Evolutionary conservation across 2,797 vertebrate genomes (phyloP).

Genomic region (Alauda arvensis): DNA sequence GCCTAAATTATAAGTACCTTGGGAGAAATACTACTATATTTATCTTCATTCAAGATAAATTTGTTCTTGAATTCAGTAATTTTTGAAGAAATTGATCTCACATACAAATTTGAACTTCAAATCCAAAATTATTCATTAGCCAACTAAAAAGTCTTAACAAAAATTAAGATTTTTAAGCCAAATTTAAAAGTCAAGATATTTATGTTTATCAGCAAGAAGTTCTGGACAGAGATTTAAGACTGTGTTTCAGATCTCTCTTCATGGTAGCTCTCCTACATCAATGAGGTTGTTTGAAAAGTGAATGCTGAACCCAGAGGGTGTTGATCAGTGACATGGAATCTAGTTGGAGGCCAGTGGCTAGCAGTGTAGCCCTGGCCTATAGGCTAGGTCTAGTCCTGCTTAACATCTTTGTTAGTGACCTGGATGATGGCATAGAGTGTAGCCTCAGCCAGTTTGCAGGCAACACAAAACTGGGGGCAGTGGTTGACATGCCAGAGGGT

Average conservation of each 20-base stretch:
- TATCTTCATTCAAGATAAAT: background rate
- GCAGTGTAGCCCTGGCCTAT: fast-evolving
- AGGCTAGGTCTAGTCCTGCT: background rate
- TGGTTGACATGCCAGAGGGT: background rate
- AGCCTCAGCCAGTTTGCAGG: background rate
- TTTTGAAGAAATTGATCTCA: background rate
- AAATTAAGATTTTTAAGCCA: background rate
- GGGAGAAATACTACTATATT: background rate
- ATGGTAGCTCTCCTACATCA: background rate
- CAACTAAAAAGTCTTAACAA: background rate
- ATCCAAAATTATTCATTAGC: background rate
- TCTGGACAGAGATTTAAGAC: background rate
- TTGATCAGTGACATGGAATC: background rate
- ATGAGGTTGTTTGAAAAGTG: background rate
- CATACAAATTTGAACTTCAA: background rate
- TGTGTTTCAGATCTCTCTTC: background rate
- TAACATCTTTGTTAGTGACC: background rate
- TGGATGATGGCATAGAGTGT: fast-evolving
- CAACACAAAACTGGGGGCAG: background rate
- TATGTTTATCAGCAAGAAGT: background rate
- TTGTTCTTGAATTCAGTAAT: background rate
- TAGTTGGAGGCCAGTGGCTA: background rate
- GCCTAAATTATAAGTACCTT: background rate
- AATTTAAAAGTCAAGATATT: background rate
- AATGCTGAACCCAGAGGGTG: too few species aligned